Evolutionary conservation across 2,797 vertebrate species (phyloP).

Genomic region (Morus bassanus): DNA sequence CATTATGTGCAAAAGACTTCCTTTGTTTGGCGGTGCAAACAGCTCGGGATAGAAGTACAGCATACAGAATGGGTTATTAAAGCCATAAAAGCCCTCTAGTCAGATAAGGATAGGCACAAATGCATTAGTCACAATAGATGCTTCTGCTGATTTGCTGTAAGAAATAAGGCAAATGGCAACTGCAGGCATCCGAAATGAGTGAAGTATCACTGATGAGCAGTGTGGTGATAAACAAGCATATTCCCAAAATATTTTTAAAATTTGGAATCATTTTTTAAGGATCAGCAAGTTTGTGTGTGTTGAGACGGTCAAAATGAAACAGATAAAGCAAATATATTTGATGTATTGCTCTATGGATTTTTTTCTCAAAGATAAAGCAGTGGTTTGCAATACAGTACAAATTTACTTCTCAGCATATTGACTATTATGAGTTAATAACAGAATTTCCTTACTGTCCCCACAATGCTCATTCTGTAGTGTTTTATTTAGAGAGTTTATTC

Average conservation of each 20-base stretch:
- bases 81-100: constrained; percentile 38
- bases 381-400: background rate
- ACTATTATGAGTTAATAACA: background rate
- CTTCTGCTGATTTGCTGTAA: constrained; percentile 49
- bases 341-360: background rate
- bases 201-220: constrained; percentile 48
- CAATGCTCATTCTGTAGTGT: background rate
- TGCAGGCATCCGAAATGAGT: constrained; percentile 16
- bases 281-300: constrained; percentile 32
- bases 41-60: constrained; percentile 21
- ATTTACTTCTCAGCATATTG: background rate
- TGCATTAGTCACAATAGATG: constrained; percentile 28
- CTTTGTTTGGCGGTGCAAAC: constrained; percentile 42
- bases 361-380: background rate
- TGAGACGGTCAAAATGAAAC: constrained; percentile 14
- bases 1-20: constrained; percentile 59
- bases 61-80: constrained; percentile 43
- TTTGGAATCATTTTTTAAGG: constrained; percentile 2
- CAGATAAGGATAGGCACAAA: constrained; percentile 31
- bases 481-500: background rate
- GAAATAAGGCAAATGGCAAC: constrained; percentile 50
- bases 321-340: constrained; percentile 4
- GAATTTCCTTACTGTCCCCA: background rate
- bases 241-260: constrained; percentile 36
- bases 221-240: constrained; percentile 14